Evolutionary conservation across 1,140 invertebrate genomes (phyloP), one percentile per base, ranked within the genome.

Genomic region (Ladona fulva): DNA sequence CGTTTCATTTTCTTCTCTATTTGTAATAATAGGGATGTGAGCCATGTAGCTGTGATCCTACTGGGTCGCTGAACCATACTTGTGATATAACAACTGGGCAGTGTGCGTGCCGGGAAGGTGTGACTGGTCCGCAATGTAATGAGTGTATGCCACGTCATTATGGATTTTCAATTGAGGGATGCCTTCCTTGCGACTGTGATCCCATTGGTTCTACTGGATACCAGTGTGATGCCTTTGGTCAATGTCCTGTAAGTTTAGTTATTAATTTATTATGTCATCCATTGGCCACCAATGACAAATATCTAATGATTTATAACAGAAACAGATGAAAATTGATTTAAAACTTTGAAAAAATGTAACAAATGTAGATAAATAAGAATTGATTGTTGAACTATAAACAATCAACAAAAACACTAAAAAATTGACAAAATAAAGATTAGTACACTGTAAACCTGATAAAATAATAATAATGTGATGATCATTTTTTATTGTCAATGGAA

Each of bases 111-210:
- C 90, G 92, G 81, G 89, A 90, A 7, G 95, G 95, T 22, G 90
- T 98, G 29, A 94, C 93, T 10, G 96, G 95, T 84, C 84, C 88
- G 79, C 89, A 90, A 74, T 98, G 97, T 82, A 94, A 98, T 81
- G 88, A 91, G 79, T 98, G 97, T 83, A 89, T 91, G 78, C 87
- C 91, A 0, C 91, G 93, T 84, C 94, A 96, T 83, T 98, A 94
- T 83, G 97, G 96, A 74, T 98, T 97, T 85, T 93, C 95, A 19
- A 79, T 84, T 1, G 92, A 95, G 7, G 95, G 95, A 3, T 97
- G 95, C 81, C 90, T 91, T 80, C 85, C 91, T 19, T 98, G 96
- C 81, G 92, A 96, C 66, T 98, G 96, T 83, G 96, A 98, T 83
- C 87, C 87, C 16, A 92, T 96, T 82, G 96, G 96, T 22, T 96